These are phyloP conservation scores for Schizotus pectinicornis DNA, from an alignment of 2,888 invertebrate species.

Conservation along the genomic window DNA sequence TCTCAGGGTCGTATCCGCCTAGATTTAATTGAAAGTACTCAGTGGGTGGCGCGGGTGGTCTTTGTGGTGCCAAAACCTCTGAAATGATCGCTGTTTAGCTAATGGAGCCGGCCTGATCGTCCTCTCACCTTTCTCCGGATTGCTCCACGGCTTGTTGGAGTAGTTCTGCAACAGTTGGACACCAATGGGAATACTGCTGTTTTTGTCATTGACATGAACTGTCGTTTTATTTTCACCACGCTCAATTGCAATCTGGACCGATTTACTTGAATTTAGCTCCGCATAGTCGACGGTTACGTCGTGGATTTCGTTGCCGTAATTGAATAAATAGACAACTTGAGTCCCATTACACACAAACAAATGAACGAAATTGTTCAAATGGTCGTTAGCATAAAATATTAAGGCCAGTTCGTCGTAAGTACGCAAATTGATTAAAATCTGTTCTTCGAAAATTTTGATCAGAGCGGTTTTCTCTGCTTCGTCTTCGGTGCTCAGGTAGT, in stretches of 20 bases:
- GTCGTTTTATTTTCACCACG: slow-evolving; percentile 75
- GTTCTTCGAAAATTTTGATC: slow-evolving; percentile 77
- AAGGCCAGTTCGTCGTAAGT: slow-evolving; percentile 84
- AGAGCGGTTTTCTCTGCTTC: slow-evolving; percentile 65
- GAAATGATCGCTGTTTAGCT: slow-evolving; percentile 42
- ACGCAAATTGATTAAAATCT: slow-evolving; percentile 86
- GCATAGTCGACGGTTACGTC: slow-evolving; percentile 79
- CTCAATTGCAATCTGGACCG: slow-evolving; percentile 87
- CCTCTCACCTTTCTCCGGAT: slow-evolving; percentile 74
- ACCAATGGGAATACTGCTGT: slow-evolving; percentile 72
- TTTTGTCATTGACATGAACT: slow-evolving; percentile 81
- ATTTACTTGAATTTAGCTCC: slow-evolving; percentile 79
- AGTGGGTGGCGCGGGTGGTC: slow-evolving; percentile 87
- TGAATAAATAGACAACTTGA: slow-evolving; percentile 84
- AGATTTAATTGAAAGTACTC: slow-evolving; percentile 89
- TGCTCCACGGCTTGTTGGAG: slow-evolving; percentile 85
- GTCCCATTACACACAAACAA: slow-evolving; percentile 81
- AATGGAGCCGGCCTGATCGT: background rate
- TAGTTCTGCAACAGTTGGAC: slow-evolving; percentile 76
- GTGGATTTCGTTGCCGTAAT: slow-evolving; percentile 79
- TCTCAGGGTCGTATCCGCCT: slow-evolving; percentile 83
- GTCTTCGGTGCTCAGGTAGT: slow-evolving; percentile 66
- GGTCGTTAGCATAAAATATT: slow-evolving; percentile 90
- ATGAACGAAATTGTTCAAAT: slow-evolving; percentile 92
- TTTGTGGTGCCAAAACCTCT: slow-evolving; percentile 87